Conservation (phyloP, 1,140 invertebrate species). For the Hermetia illucens region DNA sequence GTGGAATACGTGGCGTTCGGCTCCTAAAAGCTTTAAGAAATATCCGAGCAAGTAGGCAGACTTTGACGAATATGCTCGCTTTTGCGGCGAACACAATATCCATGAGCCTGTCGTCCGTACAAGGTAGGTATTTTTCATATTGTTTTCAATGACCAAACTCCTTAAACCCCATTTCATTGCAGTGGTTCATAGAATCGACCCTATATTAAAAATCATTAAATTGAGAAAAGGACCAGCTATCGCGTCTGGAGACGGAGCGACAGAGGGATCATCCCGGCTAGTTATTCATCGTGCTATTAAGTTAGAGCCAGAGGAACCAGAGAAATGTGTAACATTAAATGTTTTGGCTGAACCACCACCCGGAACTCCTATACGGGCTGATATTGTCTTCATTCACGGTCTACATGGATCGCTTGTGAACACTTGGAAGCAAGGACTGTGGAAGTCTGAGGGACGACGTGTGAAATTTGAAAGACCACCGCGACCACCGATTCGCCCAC, state of each 20-base stretch:
- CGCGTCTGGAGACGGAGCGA: too few species aligned
- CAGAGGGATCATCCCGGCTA: too few species aligned
- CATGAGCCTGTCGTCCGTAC: slow-evolving; percentile 32
- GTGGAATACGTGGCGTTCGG: slow-evolving; percentile 23
- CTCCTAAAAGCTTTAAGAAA: slow-evolving; percentile 18
- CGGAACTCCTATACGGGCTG: slow-evolving; percentile 29
- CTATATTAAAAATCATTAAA: slow-evolving; percentile 24
- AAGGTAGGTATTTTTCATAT: slow-evolving; percentile 20
- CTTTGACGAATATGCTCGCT: slow-evolving; percentile 31
- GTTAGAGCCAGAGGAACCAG: too few species aligned
- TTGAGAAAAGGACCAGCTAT: slow-evolving; percentile 14
- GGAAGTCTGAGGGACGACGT: slow-evolving; percentile 30
- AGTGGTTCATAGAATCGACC: slow-evolving; percentile 28
- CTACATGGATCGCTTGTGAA: slow-evolving; percentile 39
- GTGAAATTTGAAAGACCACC: slow-evolving; percentile 26
- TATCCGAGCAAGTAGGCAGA: slow-evolving; percentile 24
- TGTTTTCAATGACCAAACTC: too few species aligned
- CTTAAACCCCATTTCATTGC: too few species aligned
- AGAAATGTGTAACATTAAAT: slow-evolving; percentile 28
- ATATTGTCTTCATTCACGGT: slow-evolving; percentile 43
- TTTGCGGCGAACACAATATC: slow-evolving; percentile 36
- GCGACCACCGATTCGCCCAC: slow-evolving; percentile 21
- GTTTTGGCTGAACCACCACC: slow-evolving; percentile 29
- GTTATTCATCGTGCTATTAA: too few species aligned
- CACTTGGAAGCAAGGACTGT: slow-evolving; percentile 41